Evolutionary conservation across 2,888 invertebrate genomes (phyloP), one percentile per base, ranked within the genome.

Genomic region (Pseudanteris insignis): DNA sequence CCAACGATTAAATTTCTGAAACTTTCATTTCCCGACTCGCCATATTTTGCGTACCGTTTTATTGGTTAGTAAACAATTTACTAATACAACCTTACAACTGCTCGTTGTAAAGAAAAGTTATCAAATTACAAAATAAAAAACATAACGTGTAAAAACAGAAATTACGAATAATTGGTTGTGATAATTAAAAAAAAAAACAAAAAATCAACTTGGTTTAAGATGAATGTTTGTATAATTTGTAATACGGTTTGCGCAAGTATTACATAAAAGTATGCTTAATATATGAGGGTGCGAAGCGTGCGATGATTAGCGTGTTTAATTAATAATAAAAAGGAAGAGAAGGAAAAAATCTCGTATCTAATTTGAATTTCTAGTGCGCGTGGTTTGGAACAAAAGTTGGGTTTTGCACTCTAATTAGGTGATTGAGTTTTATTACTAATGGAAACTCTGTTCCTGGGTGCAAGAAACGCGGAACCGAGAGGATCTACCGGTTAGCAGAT

Each of bases 391-490:
- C 12, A 37, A 32, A 41, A 26, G 28, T 28, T 9, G 30, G 15
- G 8, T 30, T 53, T 32, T 28, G 47, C 47, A 40, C 41, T 62
- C 46, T 64, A 65, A 65, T 65, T 62, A 60, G 65, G 44, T 38
- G 60, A 63, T 63, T 60, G 44, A 38, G 51, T 53, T 65, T 62
- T 62, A 65, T 65, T 62, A 51, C 62, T 47, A 61, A 62, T 62
- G 57, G 62, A 62, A 62, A 40, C 50, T 36, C 29, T 44, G 47
- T 53, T 47, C 58, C 50, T 43, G 61, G 38, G 54, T 46, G 61
- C 38, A 62, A 62, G 62, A 55, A 62, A 62, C 61, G 58, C 64
- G 64, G 64, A 64, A 64, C 58, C 50, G 7, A 41, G 58, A 28
- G 58, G 57, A 58, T 64, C 53, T 64, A 61, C 58, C 61, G 61